Percentiles rank a stretch among this genome's conserved stretches.
Conservation (phyloP, 2,113 vertebrate species). For the Brienomyrus brachyistius region DNA sequence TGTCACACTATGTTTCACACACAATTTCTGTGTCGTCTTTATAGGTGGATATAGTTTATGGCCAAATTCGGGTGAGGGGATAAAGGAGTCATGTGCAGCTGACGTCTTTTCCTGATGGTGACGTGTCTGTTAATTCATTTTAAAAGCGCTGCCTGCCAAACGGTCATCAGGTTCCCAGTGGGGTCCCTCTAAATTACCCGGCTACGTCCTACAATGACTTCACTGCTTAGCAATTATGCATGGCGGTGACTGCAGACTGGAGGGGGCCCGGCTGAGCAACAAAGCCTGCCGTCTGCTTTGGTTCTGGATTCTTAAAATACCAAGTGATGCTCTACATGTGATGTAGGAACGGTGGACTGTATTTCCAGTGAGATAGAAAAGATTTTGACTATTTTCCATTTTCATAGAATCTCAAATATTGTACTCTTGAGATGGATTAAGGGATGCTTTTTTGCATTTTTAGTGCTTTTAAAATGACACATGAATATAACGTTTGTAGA, state of each 20-base stretch:
- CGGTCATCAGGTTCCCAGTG: slow-evolving; percentile 56
- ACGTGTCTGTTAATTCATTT: slow-evolving; percentile 47
- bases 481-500: not conserved
- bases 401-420: not conserved
- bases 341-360: not conserved
- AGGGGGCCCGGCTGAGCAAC: not conserved
- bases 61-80: not conserved
- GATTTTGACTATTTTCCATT: not conserved
- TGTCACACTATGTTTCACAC: not conserved
- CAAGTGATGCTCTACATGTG: not conserved
- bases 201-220: slow-evolving; percentile 42
- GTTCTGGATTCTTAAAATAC: not conserved
- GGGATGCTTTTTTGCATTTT: not conserved
- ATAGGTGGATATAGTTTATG: not conserved
- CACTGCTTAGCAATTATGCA: slow-evolving; percentile 53
- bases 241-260: slow-evolving; percentile 36
- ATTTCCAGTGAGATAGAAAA: not conserved
- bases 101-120: not conserved
- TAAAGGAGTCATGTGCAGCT: not conserved
- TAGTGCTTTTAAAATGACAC: not conserved
- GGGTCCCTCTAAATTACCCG: slow-evolving; percentile 50
- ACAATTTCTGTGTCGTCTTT: not conserved
- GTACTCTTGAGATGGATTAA: not conserved
- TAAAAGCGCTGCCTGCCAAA: slow-evolving; percentile 45
- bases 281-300: not conserved